These are phyloP conservation scores for Gallinago paraguaiae DNA, from an alignment of 2,113 vertebrate genomes.

Conservation along the genomic window DNA sequence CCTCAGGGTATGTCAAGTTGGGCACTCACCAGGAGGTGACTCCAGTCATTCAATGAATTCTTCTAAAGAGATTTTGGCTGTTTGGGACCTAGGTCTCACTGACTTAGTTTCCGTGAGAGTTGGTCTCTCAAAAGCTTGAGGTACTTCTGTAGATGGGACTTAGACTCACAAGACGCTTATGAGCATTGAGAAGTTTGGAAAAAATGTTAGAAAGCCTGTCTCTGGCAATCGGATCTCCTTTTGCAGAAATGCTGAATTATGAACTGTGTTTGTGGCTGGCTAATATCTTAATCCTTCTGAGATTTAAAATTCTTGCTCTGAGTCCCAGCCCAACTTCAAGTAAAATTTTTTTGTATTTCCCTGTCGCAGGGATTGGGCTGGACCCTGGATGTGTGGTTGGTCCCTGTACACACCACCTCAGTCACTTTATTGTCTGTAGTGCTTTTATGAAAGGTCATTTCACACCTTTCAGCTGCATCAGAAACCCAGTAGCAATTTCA, in stretches of 20 bases:
- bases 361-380: not conserved
- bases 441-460: not conserved
- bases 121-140: not conserved
- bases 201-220: not conserved
- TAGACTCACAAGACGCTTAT: not conserved
- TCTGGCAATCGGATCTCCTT: not conserved
- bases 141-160: not conserved
- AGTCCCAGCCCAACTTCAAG: not conserved
- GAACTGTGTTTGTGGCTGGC: not conserved
- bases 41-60: not conserved
- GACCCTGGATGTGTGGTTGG: not conserved
- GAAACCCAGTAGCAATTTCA: not conserved
- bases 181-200: not conserved
- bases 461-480: not conserved
- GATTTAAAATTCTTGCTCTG: not conserved
- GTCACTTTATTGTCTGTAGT: not conserved
- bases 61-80: not conserved
- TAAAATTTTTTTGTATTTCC: not conserved
- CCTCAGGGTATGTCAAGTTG: not conserved
- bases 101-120: not conserved
- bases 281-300: constrained; percentile 13
- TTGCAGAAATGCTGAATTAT: not conserved
- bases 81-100: not conserved
- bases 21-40: not conserved
- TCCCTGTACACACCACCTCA: not conserved